Conservation (phyloP, 2,113 vertebrate genomes). For the Macrotus californicus region DNA sequence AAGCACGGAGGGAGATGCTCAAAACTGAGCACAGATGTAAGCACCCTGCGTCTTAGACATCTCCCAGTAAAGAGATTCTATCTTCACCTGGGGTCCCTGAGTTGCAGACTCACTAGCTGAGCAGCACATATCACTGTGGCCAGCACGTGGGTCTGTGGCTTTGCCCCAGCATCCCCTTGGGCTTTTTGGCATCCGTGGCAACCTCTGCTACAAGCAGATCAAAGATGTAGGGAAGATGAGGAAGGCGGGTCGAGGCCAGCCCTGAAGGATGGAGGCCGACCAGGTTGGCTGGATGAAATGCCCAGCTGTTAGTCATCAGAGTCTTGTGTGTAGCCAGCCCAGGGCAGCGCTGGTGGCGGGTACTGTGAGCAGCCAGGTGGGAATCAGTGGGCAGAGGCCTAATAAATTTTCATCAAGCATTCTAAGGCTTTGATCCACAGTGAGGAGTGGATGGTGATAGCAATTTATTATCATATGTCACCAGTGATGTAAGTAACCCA, state of each 20-base stretch:
- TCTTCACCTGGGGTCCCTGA: neutral
- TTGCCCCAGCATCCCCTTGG: rapidly evolving
- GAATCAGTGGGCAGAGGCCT: slow-evolving; percentile 27
- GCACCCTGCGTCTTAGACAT: slow-evolving; percentile 8
- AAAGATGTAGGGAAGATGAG: neutral
- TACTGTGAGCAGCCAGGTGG: slow-evolving; percentile 27
- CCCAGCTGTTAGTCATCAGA: slow-evolving; percentile 11
- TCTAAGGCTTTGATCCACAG: slow-evolving; percentile 56
- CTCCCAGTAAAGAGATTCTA: neutral
- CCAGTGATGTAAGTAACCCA: slow-evolving; percentile 36
- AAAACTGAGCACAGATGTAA: slow-evolving; percentile 40
- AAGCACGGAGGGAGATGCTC: neutral
- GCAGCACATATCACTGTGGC: neutral
- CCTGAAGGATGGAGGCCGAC: neutral
- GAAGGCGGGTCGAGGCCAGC: neutral
- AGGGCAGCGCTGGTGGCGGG: neutral
- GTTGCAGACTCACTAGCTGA: neutral
- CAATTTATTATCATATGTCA: slow-evolving; percentile 52
- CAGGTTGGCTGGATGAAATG: neutral
- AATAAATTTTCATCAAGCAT: slow-evolving; percentile 56
- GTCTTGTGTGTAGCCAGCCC: neutral
- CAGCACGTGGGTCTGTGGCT: neutral
- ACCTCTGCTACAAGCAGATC: neutral
- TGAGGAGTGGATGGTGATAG: slow-evolving; percentile 50
- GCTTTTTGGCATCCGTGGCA: neutral